Evolutionary conservation across 1,140 invertebrate species (phyloP), one percentile per base, ranked within the genome.

Genomic region (Tribolium castaneum): DNA sequence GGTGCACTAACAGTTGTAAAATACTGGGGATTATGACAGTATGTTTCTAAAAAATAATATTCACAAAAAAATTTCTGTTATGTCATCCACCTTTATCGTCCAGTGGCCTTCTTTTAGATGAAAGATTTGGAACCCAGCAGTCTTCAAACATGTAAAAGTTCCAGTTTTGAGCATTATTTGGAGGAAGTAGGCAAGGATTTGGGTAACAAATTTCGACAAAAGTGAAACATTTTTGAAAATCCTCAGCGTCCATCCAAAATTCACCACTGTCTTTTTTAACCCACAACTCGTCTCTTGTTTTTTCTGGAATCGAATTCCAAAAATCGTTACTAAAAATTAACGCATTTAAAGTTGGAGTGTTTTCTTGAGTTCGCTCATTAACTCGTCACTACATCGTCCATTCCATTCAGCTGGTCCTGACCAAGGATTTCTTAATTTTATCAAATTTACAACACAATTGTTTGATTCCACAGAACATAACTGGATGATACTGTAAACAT

Each of bases 381-480:
- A 96, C 93, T 93, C 91, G 86, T 98, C 97, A 86, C 94, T 95
- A 97, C 97, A 99, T 0, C 96, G 90, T 16, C 98, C 97, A 83
- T 97, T 98, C 98, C 98, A 99, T 87, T 99, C 97, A 1, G 94
- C 94, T 83, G 97, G 95, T 85, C 98, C 98, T 12, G 97, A 97
- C 97, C 97, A 98, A 0, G 97, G 97, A 90, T 99, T 99, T 34
- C 97, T 88, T 83, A 98, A 90, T 54, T 97, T 89, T 16, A 98
- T 88, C 66, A 98, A 89, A 5, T 22, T 14, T n/a, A 72, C 19
- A 35, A 12, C 30, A 14, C 30, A 72, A 25, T 72, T 2, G 7
- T 16, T 12, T 16, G 19, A 9, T 16, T 13, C 2, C 13, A 72
- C 9, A 50, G 70, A 13, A 34, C 34, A 1, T 3, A 66, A 2